These are phyloP conservation scores for Stigmatopora nigra DNA, from an alignment of 2,113 vertebrate species.

Conservation along the genomic window DNA sequence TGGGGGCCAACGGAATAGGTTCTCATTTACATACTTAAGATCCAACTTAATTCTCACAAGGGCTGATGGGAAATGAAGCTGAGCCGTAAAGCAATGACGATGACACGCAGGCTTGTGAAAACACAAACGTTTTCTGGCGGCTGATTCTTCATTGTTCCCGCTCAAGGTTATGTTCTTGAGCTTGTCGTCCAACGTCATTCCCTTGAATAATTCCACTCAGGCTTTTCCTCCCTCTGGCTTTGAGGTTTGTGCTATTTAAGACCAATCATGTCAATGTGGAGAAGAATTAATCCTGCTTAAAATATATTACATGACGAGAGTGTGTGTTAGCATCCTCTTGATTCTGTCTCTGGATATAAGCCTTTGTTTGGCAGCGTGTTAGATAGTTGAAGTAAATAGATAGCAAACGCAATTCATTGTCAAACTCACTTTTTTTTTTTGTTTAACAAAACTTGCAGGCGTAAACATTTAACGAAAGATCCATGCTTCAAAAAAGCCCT, in stretches of 20 bases:
- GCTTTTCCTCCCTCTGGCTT: conserved; percentile 59
- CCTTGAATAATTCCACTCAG: conserved; percentile 63
- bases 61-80: conserved; percentile 65
- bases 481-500: conserved; percentile 24
- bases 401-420: conserved; percentile 48
- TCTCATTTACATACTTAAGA: conserved; percentile 77
- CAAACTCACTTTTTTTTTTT: conserved; percentile 39
- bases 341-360: conserved; percentile 56
- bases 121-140: conserved; percentile 62
- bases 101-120: conserved; percentile 47
- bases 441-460: conserved; percentile 1
- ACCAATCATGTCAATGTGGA: conserved; percentile 67
- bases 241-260: conserved; percentile 67
- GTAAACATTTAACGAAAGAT: conserved; percentile 29
- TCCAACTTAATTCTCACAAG: conserved; percentile 74
- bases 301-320: conserved; percentile 58
- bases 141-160: conserved; percentile 65
- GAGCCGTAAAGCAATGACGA: conserved; percentile 50
- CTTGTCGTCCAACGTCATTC: conserved; percentile 55
- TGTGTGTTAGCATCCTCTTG: conserved; percentile 45
- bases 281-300: conserved; percentile 64
- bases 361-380: conserved; percentile 35
- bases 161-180: conserved; percentile 69
- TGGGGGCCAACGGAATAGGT: conserved; percentile 62
- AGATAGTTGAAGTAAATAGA: conserved; percentile 55